phyloP scores from a whole-genome alignment of 35 echinoderm and acorn worm genomes.

The Apostichopus parvimensis region DNA sequence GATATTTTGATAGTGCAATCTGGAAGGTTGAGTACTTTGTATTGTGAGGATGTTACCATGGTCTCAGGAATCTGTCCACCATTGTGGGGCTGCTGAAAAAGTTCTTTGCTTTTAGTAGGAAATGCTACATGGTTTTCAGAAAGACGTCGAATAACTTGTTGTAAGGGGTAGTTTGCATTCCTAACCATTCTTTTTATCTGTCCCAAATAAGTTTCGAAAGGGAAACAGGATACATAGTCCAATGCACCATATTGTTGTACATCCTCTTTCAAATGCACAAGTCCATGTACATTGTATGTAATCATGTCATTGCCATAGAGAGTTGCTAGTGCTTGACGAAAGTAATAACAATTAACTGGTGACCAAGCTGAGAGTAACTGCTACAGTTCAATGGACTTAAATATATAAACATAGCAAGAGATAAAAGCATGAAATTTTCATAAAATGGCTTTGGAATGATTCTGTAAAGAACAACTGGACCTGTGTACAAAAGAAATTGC shows the following conservation, averaged over 20 bases:
- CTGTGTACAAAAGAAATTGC: conserved; percentile 25
- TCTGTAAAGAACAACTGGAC: conserved; percentile 35
- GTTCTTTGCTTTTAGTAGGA: neutral
- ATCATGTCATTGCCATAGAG: conserved; percentile 48
- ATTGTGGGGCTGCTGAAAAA: neutral
- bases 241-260: conserved; percentile 51
- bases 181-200: conserved; percentile 61
- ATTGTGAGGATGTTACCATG: neutral
- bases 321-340: conserved; percentile 55
- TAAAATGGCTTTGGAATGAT: conserved; percentile 44
- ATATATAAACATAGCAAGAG: conserved; percentile 1
- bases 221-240: conserved; percentile 67
- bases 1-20: conserved; percentile 2
- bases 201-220: conserved; percentile 64
- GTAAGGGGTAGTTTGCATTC: conserved; percentile 44
- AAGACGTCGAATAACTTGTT: conserved; percentile 56
- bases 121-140: neutral
- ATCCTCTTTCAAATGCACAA: conserved; percentile 63
- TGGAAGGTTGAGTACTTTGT: neutral
- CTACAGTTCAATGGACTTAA: neutral
- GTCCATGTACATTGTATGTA: conserved; percentile 77
- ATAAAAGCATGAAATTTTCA: conserved; percentile 68
- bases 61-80: neutral
- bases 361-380: conserved; percentile 14
- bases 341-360: conserved; percentile 21